These are phyloP conservation scores for Podarcis cretensis DNA, from an alignment of 2,113 vertebrate genomes.

Conservation along the genomic window DNA sequence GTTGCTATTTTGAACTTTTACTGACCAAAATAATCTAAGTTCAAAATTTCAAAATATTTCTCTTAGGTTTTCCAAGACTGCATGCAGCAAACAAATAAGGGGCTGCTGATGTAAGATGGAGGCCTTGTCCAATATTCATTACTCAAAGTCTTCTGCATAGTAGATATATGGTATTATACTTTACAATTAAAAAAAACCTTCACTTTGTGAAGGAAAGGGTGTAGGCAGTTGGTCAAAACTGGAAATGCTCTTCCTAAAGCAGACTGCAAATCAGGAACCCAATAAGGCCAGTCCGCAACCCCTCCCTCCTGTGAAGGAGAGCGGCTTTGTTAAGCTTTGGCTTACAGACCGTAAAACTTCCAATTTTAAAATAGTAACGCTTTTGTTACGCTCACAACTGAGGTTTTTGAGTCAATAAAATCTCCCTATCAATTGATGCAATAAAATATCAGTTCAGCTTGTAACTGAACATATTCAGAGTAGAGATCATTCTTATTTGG, in stretches of 20 bases:
- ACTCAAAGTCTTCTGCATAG: background rate
- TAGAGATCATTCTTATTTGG: background rate
- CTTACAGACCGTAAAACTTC: too few species aligned
- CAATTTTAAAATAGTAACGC: too few species aligned
- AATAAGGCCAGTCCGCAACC: too few species aligned
- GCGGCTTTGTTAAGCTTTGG: too few species aligned
- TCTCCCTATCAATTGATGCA: too few species aligned
- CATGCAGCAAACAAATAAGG: background rate
- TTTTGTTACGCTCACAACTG: too few species aligned
- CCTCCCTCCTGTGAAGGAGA: too few species aligned
- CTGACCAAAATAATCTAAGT: background rate
- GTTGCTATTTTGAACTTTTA: background rate
- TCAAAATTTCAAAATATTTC: background rate
- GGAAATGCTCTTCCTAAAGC: too few species aligned
- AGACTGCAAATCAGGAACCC: too few species aligned
- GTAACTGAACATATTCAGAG: background rate
- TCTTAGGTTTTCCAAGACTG: background rate
- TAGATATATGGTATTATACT: background rate
- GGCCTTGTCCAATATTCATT: background rate
- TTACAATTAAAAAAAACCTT: background rate
- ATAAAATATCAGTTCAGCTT: background rate
- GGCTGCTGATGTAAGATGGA: background rate
- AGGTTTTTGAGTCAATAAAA: too few species aligned
- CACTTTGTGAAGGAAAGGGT: too few species aligned
- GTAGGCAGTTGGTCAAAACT: too few species aligned